Evolutionary conservation across 2,113 vertebrate genomes (phyloP).

Genomic region (Diadophis punctatus): DNA sequence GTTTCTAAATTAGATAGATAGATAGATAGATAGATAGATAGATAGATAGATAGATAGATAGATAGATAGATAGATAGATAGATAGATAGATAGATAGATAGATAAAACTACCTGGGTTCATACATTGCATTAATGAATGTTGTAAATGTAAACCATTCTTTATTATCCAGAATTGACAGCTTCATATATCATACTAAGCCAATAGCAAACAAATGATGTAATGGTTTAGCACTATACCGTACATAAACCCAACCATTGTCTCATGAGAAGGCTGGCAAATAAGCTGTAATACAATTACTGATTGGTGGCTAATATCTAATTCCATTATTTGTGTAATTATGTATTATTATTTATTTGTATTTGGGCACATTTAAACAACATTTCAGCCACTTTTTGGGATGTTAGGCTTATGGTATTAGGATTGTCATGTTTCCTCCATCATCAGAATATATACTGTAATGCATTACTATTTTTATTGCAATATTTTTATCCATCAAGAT

Average conservation of each 20-base stretch:
- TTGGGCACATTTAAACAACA: neutral
- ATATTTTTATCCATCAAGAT: neutral
- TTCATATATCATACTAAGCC: neutral
- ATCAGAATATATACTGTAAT: neutral
- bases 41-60: no score
- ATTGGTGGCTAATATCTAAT: neutral
- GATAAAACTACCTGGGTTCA: neutral
- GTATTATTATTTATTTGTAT: neutral
- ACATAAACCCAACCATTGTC: neutral
- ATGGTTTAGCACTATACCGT: neutral
- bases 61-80: no score
- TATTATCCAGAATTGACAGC: neutral
- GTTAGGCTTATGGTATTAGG: neutral
- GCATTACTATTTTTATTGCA: neutral
- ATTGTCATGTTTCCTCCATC: neutral
- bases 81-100: no score
- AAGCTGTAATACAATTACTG: neutral
- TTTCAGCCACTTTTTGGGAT: neutral
- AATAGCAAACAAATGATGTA: neutral
- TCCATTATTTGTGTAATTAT: neutral
- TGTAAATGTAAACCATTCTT: neutral
- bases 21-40: no score
- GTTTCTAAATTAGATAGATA: neutral
- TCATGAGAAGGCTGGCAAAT: no score
- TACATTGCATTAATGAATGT: neutral